These are phyloP conservation scores for Seladonia tumulorum DNA, from an alignment of 2,888 invertebrate species.

Conservation along the genomic window DNA sequence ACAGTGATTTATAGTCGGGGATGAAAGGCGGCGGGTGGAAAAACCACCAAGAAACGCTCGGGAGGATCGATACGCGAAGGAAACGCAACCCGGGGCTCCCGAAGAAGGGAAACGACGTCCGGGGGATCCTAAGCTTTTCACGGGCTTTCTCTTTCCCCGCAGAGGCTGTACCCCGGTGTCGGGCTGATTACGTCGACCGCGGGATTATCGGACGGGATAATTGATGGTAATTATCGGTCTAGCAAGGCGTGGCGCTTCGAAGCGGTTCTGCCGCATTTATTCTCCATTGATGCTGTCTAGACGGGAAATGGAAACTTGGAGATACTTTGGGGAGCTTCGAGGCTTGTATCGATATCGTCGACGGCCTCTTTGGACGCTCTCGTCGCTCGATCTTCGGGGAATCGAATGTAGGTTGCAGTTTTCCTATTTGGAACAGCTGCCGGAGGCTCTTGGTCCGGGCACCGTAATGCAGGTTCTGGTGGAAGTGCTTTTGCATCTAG, in stretches of 20 bases:
- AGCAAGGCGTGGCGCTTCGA: background rate
- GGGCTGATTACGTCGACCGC: constrained; percentile 21
- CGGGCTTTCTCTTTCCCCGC: background rate
- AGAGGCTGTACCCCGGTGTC: background rate
- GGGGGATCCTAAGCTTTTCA: background rate
- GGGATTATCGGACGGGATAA: constrained; percentile 35
- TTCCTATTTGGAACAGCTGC: constrained; percentile 1
- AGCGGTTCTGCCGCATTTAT: background rate
- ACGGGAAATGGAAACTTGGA: constrained; percentile 4
- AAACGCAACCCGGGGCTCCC: constrained; percentile 4
- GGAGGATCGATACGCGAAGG: constrained; percentile 51
- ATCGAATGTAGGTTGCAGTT: constrained; percentile 9
- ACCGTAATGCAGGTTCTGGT: background rate
- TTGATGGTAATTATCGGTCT: constrained; percentile 37
- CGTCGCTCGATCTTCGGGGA: background rate
- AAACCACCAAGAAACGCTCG: constrained; percentile 49
- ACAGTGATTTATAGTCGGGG: constrained; percentile 68
- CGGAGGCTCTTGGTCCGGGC: background rate
- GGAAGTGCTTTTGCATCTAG: background rate
- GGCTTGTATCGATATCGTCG: background rate
- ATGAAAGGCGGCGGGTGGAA: constrained; percentile 51
- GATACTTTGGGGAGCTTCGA: background rate
- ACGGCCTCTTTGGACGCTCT: background rate
- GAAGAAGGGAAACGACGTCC: background rate
- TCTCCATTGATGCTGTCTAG: background rate